Conservation (phyloP, 2,888 invertebrate genomes). For the Ectemnius cavifrons region DNA sequence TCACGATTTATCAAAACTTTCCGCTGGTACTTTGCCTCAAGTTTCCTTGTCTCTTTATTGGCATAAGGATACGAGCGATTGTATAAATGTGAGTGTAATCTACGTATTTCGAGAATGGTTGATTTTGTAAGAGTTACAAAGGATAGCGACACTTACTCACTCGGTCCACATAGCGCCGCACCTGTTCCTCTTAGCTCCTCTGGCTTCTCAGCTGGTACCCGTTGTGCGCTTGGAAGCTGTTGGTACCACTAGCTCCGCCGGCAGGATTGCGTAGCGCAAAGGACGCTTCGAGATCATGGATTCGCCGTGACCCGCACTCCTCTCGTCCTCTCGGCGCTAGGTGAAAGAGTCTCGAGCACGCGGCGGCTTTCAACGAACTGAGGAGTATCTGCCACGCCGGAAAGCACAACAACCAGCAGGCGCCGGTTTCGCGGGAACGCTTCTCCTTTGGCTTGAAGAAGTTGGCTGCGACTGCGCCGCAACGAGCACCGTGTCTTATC, state of each 20-base stretch:
- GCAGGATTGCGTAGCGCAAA: no score
- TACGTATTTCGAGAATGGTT: no score
- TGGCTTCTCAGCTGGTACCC: not conserved
- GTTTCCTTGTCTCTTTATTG: no score
- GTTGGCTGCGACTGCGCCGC: not conserved
- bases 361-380: not conserved
- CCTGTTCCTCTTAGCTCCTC: not conserved
- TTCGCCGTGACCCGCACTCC: no score
- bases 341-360: slow-evolving; percentile 3
- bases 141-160: slow-evolving; percentile 4
- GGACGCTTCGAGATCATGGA: no score
- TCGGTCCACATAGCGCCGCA: slow-evolving; percentile 1
- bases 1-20: no score
- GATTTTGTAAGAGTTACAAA: not conserved
- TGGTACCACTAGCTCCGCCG: no score
- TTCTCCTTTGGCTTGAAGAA: not conserved
- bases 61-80: no score
- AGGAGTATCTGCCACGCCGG: not conserved
- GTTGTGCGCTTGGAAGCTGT: no score
- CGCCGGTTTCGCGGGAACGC: slow-evolving; percentile 2
- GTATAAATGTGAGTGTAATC: no score
- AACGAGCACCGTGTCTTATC: no score
- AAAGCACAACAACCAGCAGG: not conserved
- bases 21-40: no score
- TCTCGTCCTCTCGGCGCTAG: not conserved